Base-by-base conservation (phyloP, 2,113 vertebrate genomes). In the Phyllostomus discolor region DNA sequence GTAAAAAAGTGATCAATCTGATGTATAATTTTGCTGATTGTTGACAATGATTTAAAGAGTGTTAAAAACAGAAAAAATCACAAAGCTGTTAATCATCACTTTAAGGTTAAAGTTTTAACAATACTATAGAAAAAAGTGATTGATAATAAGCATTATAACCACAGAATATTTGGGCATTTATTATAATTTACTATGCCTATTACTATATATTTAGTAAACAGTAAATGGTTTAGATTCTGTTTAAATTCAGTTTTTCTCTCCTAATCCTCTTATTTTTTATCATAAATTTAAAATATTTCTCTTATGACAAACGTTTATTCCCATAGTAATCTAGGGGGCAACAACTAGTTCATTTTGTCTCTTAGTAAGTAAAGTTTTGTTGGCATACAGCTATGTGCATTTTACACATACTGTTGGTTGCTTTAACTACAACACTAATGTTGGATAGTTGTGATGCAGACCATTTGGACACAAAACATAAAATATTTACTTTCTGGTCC, bases 201-300 rank as follows among this genome's bases (percentile, higher is more conserved):
- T 35, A 24, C 10, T 19, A 48, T 31, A n/a, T 24, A 73, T 57
- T 31, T 81, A 76, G 10, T 31, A 28, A 33, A 24, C 4, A 76
- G 10, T 57, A 26, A 3, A 35, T 54, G n/a, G 5, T 31, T 66
- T 48, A 19, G 6, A 84, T 52, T 88, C 76, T 91, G 15, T 38
- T 81, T 81, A 67, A 90, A 57, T 41, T 93, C 0, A 43, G 0
- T 66, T 67, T 7, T 57, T 88, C 84, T 15, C 10, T 43, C 38
- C 1, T 67, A 66, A 35, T 59, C 0, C 1, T 83, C 4, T 69
- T n/a, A 1, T 43, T 75, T 57, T 38, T 41, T n/a, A 28, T 28
- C 26, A 43, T 26, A 80, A 79, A 89, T 81, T 75, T 52, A 62
- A 80, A 80, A 89, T 79, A 62, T 24, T 59, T 75, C 7, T 84